Evolutionary conservation across 2,113 vertebrate species (phyloP).

Genomic region (Urocolius indicus): DNA sequence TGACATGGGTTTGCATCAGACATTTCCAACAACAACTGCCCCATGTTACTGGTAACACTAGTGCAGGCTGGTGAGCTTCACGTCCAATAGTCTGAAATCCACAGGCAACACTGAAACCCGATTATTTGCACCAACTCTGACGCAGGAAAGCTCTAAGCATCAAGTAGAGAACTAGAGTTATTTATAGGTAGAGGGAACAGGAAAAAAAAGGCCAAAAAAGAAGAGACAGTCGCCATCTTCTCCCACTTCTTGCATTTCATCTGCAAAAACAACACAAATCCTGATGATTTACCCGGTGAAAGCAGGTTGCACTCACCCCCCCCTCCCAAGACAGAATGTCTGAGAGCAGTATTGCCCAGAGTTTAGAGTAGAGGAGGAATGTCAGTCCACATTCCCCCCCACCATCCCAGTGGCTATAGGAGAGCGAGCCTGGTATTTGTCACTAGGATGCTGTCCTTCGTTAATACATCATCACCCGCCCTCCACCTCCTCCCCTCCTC

Average conservation of each 20-base stretch:
- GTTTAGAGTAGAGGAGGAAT: not conserved
- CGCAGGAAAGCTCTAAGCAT: not conserved
- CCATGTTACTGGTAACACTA: not conserved
- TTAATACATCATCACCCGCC: not conserved
- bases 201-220: accelerated
- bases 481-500: not conserved
- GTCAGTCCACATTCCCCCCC: not conserved
- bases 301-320: not conserved
- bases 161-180: not conserved
- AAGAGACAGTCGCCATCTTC: not conserved
- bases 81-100: not conserved
- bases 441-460: not conserved
- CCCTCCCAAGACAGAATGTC: not conserved
- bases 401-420: not conserved
- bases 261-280: not conserved
- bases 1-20: not conserved
- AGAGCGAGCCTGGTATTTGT: conserved; percentile 9
- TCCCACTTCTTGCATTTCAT: not conserved
- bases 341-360: not conserved
- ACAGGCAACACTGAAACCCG: not conserved
- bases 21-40: not conserved
- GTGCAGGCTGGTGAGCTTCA: not conserved
- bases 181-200: not conserved
- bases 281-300: not conserved
- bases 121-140: not conserved